A percentile compares a stretch with the other conserved stretches of the same genome.
Conservation (phyloP, 2,113 vertebrate species). For the Orycteropus afer region DNA sequence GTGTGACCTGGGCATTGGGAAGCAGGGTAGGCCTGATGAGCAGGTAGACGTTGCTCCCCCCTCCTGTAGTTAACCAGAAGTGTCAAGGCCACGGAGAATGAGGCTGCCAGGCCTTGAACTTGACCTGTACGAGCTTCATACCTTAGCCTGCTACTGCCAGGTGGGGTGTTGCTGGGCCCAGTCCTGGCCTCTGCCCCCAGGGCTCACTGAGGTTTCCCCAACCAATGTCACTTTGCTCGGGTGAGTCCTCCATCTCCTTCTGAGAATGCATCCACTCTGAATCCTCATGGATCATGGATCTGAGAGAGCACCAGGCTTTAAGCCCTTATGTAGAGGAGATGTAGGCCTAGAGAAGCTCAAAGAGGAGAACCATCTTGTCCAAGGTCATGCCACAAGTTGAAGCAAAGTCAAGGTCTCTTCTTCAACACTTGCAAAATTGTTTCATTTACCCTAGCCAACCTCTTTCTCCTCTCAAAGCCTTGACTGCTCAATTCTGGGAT, state of each 20-base stretch:
- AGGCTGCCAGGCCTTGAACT: conserved; percentile 92
- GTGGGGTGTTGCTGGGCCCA: conserved; percentile 84
- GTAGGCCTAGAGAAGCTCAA: background rate
- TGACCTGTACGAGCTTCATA: conserved; percentile 94
- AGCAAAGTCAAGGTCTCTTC: background rate
- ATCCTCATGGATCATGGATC: background rate
- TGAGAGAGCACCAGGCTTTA: background rate
- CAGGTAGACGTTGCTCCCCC: background rate
- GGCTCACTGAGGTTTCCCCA: conserved; percentile 93
- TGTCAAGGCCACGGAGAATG: conserved; percentile 88
- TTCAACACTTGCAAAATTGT: background rate
- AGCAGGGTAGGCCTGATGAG: background rate
- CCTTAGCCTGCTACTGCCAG: conserved; percentile 95
- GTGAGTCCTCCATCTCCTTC: conserved; percentile 79
- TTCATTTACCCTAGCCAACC: background rate
- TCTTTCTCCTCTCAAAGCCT: background rate
- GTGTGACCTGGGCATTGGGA: background rate
- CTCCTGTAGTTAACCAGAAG: conserved; percentile 91
- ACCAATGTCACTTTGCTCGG: conserved; percentile 94
- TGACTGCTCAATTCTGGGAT: background rate
- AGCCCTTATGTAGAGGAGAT: background rate
- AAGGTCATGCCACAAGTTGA: background rate
- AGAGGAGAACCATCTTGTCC: background rate
- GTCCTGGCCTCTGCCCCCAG: conserved; percentile 62
- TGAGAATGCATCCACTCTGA: background rate